Percentiles rank a stretch among this genome's conserved stretches.
Conservation (phyloP, 2,797 vertebrate species). For the Tadarida brasiliensis region DNA sequence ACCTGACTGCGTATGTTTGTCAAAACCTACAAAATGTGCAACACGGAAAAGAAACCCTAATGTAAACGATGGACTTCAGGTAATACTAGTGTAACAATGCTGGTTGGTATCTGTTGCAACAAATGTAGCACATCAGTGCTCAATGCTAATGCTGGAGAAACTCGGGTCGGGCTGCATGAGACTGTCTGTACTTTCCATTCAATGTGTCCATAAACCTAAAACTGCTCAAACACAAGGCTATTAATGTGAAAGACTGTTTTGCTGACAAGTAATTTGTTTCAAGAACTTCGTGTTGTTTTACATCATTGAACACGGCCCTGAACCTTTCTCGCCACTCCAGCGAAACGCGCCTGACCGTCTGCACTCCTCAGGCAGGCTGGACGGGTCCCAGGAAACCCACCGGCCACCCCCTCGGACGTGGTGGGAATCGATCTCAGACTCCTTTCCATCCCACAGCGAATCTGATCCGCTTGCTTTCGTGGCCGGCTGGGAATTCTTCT, state of each 20-base stretch:
- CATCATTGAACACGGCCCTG: neutral
- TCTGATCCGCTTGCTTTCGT: neutral
- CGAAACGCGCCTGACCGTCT: neutral
- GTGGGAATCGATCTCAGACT: neutral
- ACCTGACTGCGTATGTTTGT: rapidly evolving
- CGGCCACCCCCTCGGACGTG: neutral
- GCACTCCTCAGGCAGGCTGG: neutral
- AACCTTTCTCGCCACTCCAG: neutral
- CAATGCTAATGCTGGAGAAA: rapidly evolving
- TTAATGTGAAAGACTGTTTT: neutral
- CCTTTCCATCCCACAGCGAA: neutral
- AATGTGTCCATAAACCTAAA: neutral
- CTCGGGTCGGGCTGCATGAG: rapidly evolving
- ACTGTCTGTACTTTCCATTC: neutral
- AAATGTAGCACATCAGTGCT: rapidly evolving
- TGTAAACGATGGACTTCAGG: neutral
- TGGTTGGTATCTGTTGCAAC: rapidly evolving
- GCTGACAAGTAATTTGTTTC: neutral
- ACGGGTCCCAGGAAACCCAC: neutral
- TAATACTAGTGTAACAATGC: too few species aligned
- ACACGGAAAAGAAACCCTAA: too few species aligned
- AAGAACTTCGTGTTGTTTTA: neutral
- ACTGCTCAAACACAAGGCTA: neutral
- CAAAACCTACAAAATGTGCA: neutral
- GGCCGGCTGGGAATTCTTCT: neutral